Conservation (phyloP, 2,797 vertebrate species). For the Cossypha dichroa region DNA sequence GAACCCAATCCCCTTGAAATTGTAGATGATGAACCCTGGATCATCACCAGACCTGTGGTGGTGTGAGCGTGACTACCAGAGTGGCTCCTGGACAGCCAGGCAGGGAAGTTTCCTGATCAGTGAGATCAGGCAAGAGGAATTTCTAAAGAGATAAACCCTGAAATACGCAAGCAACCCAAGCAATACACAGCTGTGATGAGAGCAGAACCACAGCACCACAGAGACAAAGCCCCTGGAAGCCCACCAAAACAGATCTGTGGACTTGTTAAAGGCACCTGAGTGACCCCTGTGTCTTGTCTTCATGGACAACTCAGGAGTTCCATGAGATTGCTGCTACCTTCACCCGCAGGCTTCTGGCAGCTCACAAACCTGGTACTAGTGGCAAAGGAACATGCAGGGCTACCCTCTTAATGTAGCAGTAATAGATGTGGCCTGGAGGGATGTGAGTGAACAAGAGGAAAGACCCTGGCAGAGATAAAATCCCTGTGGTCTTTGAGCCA, state of each 20-base stretch:
- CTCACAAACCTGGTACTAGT: rapidly evolving
- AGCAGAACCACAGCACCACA: background rate
- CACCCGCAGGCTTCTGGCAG: background rate
- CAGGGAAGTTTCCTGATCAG: background rate
- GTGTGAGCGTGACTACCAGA: background rate
- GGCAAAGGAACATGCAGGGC: background rate
- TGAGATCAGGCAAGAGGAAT: background rate
- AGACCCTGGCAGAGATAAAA: background rate
- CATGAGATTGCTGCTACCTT: rapidly evolving
- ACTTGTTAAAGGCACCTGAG: background rate
- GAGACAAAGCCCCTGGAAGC: background rate
- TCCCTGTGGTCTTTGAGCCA: background rate
- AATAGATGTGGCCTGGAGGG: background rate
- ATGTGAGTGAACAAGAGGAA: rapidly evolving
- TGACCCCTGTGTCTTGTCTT: background rate
- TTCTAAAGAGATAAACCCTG: background rate
- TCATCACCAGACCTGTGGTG: background rate
- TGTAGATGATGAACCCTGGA: rapidly evolving
- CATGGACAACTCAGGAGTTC: rapidly evolving
- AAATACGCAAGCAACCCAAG: background rate
- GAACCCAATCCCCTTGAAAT: background rate
- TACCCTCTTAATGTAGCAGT: background rate
- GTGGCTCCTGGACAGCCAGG: background rate
- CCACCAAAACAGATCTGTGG: rapidly evolving
- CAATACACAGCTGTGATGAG: background rate